These are phyloP conservation scores for Ramazzottius varieornatus DNA, from an alignment of 2,888 invertebrate genomes.

Conservation along the genomic window DNA sequence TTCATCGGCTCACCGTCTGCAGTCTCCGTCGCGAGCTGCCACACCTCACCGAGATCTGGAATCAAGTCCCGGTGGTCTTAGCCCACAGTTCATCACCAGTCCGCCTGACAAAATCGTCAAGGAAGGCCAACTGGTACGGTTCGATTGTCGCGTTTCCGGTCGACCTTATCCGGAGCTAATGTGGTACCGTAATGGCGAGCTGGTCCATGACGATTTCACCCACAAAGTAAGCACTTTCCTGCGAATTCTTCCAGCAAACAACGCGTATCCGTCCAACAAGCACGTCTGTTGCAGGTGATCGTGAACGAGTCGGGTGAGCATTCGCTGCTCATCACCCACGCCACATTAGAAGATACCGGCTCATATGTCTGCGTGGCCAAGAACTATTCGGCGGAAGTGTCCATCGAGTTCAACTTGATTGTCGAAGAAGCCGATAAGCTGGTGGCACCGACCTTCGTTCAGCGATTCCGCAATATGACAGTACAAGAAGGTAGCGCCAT, in stretches of 20 bases:
- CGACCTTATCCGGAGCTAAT: neutral
- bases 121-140: neutral
- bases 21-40: neutral
- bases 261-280: too few relatives aligned
- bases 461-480: neutral
- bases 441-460: neutral
- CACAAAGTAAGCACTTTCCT: too few relatives aligned
- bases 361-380: neutral
- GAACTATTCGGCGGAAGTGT: neutral
- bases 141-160: neutral
- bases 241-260: too few relatives aligned
- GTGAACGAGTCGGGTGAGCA: conserved; percentile 1
- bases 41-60: neutral
- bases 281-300: neutral
- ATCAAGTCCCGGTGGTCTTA: neutral
- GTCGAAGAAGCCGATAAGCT: neutral
- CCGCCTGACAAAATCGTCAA: conserved; percentile 1
- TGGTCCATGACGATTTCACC: neutral
- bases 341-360: neutral
- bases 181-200: neutral
- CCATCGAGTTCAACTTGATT: neutral
- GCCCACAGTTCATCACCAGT: neutral
- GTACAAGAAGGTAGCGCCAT: neutral
- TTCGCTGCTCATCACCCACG: conserved; percentile 1
- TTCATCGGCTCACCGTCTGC: neutral